A percentile compares a stretch with the other conserved stretches of the same genome.
Evolutionary conservation across 2,888 invertebrate genomes (phyloP).

Genomic region (Pegoplata infirma): DNA sequence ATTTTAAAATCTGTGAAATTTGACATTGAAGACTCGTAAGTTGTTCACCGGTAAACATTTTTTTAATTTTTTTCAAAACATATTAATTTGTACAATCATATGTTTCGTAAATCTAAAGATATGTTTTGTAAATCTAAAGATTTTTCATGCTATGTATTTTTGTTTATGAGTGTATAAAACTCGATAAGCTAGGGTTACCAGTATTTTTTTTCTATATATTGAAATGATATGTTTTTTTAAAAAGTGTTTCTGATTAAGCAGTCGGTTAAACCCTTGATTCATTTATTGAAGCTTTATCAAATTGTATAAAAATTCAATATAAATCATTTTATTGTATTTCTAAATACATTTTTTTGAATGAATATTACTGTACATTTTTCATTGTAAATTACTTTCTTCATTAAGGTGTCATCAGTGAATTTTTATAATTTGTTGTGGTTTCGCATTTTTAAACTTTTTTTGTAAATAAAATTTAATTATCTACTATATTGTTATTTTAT

Average conservation of each 20-base stretch:
- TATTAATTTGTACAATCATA: too few species aligned
- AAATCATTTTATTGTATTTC: not conserved
- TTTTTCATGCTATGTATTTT: too few species aligned
- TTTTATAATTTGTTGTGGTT: too few species aligned
- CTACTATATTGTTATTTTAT: conserved; percentile 8
- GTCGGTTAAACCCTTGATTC: conserved; percentile 49
- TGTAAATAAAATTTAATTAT: not conserved
- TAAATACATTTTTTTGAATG: conserved; percentile 35
- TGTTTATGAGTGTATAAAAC: too few species aligned
- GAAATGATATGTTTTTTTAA: not conserved
- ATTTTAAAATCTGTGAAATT: too few species aligned
- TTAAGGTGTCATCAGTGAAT: conserved; percentile 5
- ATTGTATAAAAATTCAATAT: not conserved
- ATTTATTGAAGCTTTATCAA: conserved; percentile 6
- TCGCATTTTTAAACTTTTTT: not conserved
- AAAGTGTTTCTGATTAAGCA: not conserved
- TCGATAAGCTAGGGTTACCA: too few species aligned
- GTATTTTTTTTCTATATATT: not conserved
- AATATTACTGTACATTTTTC: conserved; percentile 13
- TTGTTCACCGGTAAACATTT: too few species aligned
- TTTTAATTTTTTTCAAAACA: too few species aligned
- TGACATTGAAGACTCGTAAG: too few species aligned
- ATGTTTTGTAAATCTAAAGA: too few species aligned
- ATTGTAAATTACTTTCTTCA: conserved; percentile 5
- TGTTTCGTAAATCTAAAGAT: too few species aligned